Evolutionary conservation across 2,113 vertebrate genomes (phyloP).

Genomic region (Eublepharis macularius): DNA sequence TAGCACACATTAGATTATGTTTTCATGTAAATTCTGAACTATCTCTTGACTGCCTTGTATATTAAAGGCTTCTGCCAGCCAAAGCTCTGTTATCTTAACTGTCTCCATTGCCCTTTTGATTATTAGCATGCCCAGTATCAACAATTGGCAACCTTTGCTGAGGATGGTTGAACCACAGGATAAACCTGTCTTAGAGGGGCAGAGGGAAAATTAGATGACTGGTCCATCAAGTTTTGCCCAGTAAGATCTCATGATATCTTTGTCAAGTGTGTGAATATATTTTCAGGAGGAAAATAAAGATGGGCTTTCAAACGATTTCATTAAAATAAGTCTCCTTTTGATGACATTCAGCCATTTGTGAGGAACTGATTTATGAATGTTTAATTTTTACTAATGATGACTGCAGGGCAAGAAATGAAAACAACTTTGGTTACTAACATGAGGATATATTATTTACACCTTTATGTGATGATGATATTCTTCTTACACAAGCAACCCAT

Average conservation of each 20-base stretch:
- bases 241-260: background rate
- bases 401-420: conserved; percentile 69
- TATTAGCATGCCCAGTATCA: background rate
- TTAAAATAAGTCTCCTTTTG: conserved; percentile 68
- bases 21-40: conserved; percentile 25
- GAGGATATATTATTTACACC: conserved; percentile 70
- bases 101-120: background rate
- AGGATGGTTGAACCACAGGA: background rate
- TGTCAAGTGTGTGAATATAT: background rate
- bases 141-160: background rate
- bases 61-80: background rate
- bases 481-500: background rate
- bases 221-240: background rate
- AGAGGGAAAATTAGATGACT: background rate
- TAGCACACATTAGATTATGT: background rate
- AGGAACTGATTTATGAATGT: conserved; percentile 67
- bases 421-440: conserved; percentile 66
- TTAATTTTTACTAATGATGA: conserved; percentile 72
- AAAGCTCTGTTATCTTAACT: background rate
- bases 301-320: conserved; percentile 4
- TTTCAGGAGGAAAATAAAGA: conserved; percentile 5
- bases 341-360: conserved; percentile 57
- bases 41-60: background rate
- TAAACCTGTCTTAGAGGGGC: background rate
- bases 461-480: conserved; percentile 49